A percentile compares a stretch with the other conserved stretches of the same genome.
phyloP scores from a whole-genome alignment of 2,888 invertebrate genomes.

The Blomia tropicalis region DNA sequence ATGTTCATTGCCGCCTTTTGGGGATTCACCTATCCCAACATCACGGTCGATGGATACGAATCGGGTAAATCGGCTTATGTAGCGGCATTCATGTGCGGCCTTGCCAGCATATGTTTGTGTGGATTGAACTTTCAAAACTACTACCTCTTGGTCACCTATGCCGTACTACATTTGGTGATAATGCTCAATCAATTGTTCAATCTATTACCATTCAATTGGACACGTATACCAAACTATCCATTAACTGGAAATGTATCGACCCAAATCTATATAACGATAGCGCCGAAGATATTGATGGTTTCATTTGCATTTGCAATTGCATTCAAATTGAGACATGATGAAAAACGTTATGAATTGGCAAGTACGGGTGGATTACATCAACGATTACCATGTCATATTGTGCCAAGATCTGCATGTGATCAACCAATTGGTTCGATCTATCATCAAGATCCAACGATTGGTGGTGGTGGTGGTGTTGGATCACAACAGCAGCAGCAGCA shows the following conservation, averaged over 20 bases:
- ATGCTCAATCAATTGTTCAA: conserved; percentile 22
- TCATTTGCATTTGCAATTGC: conserved; percentile 20
- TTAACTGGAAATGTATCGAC: conserved; percentile 16
- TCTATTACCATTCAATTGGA: conserved; percentile 21
- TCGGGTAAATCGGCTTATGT: conserved; percentile 22
- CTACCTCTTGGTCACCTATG: conserved; percentile 22
- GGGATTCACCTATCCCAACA: conserved; percentile 23
- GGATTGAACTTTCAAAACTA: conserved; percentile 24
- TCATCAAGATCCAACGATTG: neutral
- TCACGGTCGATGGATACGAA: conserved; percentile 20
- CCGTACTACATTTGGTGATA: conserved; percentile 15
- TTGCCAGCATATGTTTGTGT: conserved; percentile 18
- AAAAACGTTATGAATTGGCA: conserved; percentile 21
- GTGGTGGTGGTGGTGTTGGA: neutral
- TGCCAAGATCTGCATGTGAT: neutral
- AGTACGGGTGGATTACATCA: conserved; percentile 11
- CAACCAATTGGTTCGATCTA: neutral
- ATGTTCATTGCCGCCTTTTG: conserved; percentile 25
- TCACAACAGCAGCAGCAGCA: neutral
- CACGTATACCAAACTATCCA: conserved; percentile 22
- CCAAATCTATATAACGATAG: conserved; percentile 13
- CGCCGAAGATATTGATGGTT: conserved; percentile 17
- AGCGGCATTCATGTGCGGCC: conserved; percentile 21
- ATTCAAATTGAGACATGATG: conserved; percentile 18
- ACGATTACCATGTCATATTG: neutral